Evolutionary conservation across 2,888 invertebrate species (phyloP).

Genomic region (Phragmatobia fuliginosa): DNA sequence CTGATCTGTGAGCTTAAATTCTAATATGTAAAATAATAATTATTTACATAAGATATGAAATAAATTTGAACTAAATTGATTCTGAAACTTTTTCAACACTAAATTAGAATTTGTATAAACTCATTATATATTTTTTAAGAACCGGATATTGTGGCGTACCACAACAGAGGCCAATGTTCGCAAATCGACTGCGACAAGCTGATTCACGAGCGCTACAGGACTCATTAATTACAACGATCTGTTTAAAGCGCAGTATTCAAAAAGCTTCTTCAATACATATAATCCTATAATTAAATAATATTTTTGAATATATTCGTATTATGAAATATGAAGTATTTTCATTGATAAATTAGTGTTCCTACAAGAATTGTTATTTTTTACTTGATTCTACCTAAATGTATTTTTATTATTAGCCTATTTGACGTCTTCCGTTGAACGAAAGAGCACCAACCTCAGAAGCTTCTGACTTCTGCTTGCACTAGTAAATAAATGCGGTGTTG

Average conservation of each 20-base stretch:
- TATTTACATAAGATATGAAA: background rate
- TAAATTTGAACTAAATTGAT: background rate
- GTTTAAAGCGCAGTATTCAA: constrained; percentile 3
- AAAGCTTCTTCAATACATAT: background rate
- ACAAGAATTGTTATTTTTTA: too few relatives aligned
- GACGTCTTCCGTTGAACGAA: too few relatives aligned
- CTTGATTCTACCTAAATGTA: too few relatives aligned
- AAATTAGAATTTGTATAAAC: constrained; percentile 10
- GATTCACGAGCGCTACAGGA: constrained; percentile 17
- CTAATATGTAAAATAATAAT: too few relatives aligned
- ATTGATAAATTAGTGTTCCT: too few relatives aligned
- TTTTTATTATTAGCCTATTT: too few relatives aligned
- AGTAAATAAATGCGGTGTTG: too few relatives aligned
- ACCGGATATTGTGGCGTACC: constrained; percentile 19
- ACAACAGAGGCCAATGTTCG: constrained; percentile 17
- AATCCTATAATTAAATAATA: background rate
- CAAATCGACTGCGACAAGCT: constrained; percentile 11
- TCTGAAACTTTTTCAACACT: background rate
- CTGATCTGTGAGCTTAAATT: too few relatives aligned
- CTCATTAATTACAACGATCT: constrained; percentile 9
- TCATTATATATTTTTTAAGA: constrained; percentile 16
- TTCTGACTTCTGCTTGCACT: too few relatives aligned
- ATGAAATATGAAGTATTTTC: background rate
- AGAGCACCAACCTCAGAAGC: too few relatives aligned
- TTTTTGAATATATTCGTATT: background rate